These are phyloP conservation scores for Nycticebus coucang DNA, from an alignment of 2,113 vertebrate species.

Conservation along the genomic window DNA sequence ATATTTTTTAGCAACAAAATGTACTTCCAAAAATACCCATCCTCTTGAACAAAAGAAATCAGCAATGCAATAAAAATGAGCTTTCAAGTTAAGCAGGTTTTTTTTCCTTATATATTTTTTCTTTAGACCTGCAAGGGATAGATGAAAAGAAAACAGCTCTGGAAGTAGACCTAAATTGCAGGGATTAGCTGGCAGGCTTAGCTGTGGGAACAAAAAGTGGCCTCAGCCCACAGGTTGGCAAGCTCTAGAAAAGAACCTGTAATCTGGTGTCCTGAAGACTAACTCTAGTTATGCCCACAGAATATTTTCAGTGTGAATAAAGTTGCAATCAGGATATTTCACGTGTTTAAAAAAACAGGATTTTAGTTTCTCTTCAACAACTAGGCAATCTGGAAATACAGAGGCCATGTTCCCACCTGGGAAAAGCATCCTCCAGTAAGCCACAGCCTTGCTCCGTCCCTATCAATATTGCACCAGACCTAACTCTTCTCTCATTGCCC, in stretches of 20 bases:
- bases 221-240: not conserved
- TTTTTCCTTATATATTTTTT: not conserved
- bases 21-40: not conserved
- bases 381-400: not conserved
- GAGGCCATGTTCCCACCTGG: not conserved
- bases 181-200: not conserved
- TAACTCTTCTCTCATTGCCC: not conserved
- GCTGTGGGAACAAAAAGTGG: not conserved
- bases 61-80: conserved; percentile 13
- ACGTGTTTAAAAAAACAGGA: not conserved
- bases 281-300: not conserved
- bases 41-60: conserved; percentile 50
- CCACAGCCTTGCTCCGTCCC: not conserved
- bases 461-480: not conserved
- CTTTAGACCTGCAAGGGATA: conserved; percentile 19
- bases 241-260: not conserved
- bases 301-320: conserved; percentile 32
- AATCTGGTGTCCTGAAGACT: not conserved
- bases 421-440: not conserved
- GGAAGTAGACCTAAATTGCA: not conserved
- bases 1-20: conserved; percentile 35
- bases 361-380: conserved; percentile 27
- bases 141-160: not conserved
- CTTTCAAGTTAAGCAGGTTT: not conserved
- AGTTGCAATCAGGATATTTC: not conserved